Percentiles rank a stretch among this genome's conserved stretches.
These are phyloP conservation scores for Gobionotothen gibberifrons DNA, from an alignment of 2,797 vertebrate species.

Conservation along the genomic window DNA sequence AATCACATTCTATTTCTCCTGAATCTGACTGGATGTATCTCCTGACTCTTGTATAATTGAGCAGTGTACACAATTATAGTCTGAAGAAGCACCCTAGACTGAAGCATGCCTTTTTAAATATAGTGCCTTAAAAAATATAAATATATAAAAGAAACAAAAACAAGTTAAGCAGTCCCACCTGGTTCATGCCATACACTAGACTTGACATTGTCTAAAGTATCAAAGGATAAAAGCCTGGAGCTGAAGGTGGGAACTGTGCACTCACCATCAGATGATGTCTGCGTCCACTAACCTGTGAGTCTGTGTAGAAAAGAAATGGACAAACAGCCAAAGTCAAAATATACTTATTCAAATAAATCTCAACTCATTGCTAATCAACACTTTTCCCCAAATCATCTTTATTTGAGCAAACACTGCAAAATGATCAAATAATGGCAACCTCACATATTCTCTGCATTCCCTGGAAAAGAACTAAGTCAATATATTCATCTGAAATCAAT, in stretches of 20 bases:
- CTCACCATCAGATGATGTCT: slow-evolving; percentile 92
- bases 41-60: not conserved
- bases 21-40: not conserved
- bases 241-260: slow-evolving; percentile 52
- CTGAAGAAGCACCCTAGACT: not conserved
- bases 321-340: not conserved
- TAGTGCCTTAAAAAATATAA: not conserved
- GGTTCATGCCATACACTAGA: not conserved
- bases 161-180: not conserved
- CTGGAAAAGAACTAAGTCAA: slow-evolving; percentile 34
- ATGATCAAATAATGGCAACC: slow-evolving; percentile 20
- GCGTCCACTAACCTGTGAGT: slow-evolving; percentile 88
- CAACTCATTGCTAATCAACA: slow-evolving; percentile 12
- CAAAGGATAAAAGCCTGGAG: not conserved
- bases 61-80: not conserved
- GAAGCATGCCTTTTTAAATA: not conserved
- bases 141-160: not conserved
- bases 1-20: not conserved
- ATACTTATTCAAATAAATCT: slow-evolving; percentile 30
- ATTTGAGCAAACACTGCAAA: slow-evolving; percentile 33
- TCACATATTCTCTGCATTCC: slow-evolving; percentile 14
- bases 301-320: slow-evolving; percentile 71
- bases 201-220: not conserved
- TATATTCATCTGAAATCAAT: slow-evolving; percentile 47
- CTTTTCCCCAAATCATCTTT: slow-evolving; percentile 24